Evolutionary conservation across 2,888 invertebrate species (phyloP), one percentile per base, ranked within the genome.

Genomic region (Galerucella pusilla): DNA sequence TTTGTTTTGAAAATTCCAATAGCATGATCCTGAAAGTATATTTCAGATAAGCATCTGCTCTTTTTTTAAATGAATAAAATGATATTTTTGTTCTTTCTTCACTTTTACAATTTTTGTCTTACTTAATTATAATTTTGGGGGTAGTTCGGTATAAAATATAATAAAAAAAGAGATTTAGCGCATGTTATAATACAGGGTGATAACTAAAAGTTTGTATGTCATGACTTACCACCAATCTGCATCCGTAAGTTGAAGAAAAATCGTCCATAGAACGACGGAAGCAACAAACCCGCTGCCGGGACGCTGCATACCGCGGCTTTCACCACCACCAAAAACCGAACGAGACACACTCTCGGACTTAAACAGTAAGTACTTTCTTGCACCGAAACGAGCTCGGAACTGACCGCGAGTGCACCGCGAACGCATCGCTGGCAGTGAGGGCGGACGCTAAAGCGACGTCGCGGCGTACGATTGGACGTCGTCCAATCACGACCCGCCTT

Each of bases 141-240:
- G 35, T 42, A 42, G 35, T 42, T 7, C 35, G 35, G 35, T 9
- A 42, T 42, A 2, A 42, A 42, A 42, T 42, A 42, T 35, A 5
- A 35, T 42, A 42, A 42, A 42, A 35, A 35, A 35, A 35, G 0
- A 20, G 20, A 35, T 35, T 35, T 5, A 35, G 35, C 4, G 35
- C 35, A 35, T 35, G 35, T 35, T 35, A 35, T 35, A 5, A 20
- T 60, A 28, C 25, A 5, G 14, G 60, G 4, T 60, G 60, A 12
- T 12, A 5, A 60, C 9, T 28, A 60, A 52, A 25, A 69, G 49
- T 49, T 16, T 69, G 54, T 54, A 46, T 9, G 20, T 35, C 28
- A 12, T n/a, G 61, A 85, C 86, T 85, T 80, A 86, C 86, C 86
- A 86, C 86, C 86, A 86, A 80, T 86, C 85, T 68, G 86, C 86